Evolutionary conservation across 2,888 invertebrate genomes (phyloP), one percentile per base, ranked within the genome.

Genomic region (Smittia sp.): DNA sequence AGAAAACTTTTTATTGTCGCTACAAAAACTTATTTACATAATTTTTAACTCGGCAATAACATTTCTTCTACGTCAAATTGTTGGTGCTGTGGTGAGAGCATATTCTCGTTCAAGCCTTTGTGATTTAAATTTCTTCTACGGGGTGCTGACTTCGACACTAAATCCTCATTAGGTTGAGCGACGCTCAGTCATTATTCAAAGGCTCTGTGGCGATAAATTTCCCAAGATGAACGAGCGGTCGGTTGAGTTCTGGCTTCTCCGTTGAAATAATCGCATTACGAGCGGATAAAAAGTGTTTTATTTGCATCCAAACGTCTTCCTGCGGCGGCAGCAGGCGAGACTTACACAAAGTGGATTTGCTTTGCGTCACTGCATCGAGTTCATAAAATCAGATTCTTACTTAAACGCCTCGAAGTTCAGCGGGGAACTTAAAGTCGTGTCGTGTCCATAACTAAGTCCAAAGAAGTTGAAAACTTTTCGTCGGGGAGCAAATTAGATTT

Each of bases 261-360:
- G 46, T 27, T 68, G 68, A 58, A 70, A 70, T 70, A 70, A 70
- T 70, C 70, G 54, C 70, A 70, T 70, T 70, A 70, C 41, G 46
- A 58, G 52, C 70, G 22, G 54, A 70, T 70, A 54, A 70, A 58
- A 58, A 58, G 13, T 58, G 24, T 58, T 58, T 58, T 58, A 58
- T 58, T 20, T 24, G 58, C 20, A 58, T 58, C 3, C 22, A 22
- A 58, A 58, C 15, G 46, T 46, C 15, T 46, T 46, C 32, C 4
- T 32, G 32, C 32, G 32, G 32, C 32, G 6, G 6, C 4, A 46
- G 46, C 11, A n/a, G 46, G 9, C 32, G 32, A n/a, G 32, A 32
- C 32, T 32, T 32, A 32, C 32, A 32, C 9, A 32, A 32, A 32
- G 32, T 32, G 32, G 32, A 32, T 32, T 32, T 32, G 32, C 9